A percentile compares a stretch with the other conserved stretches of the same genome.
These are phyloP conservation scores for Melanotaenia pygmaea DNA, from an alignment of 2,797 vertebrate genomes.

Conservation along the genomic window DNA sequence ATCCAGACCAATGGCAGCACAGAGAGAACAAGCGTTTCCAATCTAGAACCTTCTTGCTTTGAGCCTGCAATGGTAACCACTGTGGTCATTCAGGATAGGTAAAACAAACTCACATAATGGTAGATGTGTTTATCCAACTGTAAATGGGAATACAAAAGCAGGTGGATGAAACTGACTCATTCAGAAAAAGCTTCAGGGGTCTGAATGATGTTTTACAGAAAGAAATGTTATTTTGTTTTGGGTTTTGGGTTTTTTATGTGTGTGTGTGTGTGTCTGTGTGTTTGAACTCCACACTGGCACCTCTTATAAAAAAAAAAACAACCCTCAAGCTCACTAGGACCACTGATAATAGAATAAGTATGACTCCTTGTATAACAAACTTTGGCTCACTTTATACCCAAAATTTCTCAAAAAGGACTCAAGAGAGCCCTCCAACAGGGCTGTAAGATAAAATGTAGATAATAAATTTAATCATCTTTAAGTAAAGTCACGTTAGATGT, in stretches of 20 bases:
- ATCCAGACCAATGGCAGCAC: not conserved
- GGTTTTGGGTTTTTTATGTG: not conserved
- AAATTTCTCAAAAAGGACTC: slow-evolving; percentile 1
- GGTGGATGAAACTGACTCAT: not conserved
- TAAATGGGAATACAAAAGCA: not conserved
- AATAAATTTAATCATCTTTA: not conserved
- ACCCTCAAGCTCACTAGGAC: not conserved
- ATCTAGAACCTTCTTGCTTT: not conserved
- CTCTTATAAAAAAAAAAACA: not conserved
- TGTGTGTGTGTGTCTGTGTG: not conserved
- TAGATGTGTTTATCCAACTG: not conserved
- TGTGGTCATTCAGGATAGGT: not conserved
- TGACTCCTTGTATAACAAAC: not conserved
- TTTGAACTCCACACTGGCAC: not conserved
- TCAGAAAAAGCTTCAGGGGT: too few relatives aligned
- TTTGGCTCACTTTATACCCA: not conserved
- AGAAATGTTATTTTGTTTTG: not conserved
- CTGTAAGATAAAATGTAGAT: not conserved
- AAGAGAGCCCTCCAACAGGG: not conserved
- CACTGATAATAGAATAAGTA: not conserved
- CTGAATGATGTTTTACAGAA: not conserved
- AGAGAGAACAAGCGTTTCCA: not conserved
- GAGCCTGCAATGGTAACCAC: not conserved
- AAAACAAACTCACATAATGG: not conserved
- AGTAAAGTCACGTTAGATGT: too few relatives aligned